Percentiles rank a stretch among this genome's conserved stretches.
phyloP scores from a whole-genome alignment of 2,888 invertebrate species.

The Drosophila prolongata region DNA sequence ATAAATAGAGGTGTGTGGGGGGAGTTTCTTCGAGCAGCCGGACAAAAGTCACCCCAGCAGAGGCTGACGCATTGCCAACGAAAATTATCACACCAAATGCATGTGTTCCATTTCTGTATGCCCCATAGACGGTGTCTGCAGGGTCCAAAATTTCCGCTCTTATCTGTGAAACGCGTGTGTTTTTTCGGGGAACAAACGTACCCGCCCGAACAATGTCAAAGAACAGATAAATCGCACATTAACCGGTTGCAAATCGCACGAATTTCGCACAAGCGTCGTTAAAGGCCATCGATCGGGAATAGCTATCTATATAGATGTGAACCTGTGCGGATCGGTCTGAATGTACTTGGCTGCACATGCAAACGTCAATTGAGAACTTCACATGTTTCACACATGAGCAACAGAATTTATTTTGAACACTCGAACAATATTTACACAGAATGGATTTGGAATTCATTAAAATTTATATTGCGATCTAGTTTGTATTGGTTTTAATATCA shows the following conservation, averaged over 20 bases:
- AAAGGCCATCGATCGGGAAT: conserved; percentile 30
- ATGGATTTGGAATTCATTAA: no score
- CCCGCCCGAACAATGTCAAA: conserved; percentile 53
- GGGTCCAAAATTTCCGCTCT: conserved; percentile 58
- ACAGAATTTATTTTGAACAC: neutral
- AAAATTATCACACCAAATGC: conserved; percentile 18
- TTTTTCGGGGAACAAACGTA: conserved; percentile 22
- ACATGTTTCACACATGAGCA: conserved; percentile 9
- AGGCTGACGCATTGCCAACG: conserved; percentile 35
- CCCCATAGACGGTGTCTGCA: conserved; percentile 28
- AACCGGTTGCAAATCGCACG: conserved; percentile 57
- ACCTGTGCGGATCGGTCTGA: neutral
- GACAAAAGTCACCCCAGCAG: conserved; percentile 38
- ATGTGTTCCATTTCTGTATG: neutral
- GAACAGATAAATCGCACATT: conserved; percentile 68
- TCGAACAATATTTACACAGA: conserved; percentile 5
- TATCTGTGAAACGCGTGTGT: conserved; percentile 56
- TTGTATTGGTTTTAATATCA: neutral
- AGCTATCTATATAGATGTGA: neutral
- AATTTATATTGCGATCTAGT: neutral
- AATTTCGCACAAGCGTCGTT: conserved; percentile 25
- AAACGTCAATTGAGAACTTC: neutral
- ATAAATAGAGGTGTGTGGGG: neutral
- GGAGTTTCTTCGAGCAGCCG: conserved; percentile 8
- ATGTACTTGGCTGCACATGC: conserved; percentile 3